A percentile compares a stretch with the other conserved stretches of the same genome.
Conservation (phyloP, 2,888 invertebrate species). For the Drosophila villosipedis region DNA sequence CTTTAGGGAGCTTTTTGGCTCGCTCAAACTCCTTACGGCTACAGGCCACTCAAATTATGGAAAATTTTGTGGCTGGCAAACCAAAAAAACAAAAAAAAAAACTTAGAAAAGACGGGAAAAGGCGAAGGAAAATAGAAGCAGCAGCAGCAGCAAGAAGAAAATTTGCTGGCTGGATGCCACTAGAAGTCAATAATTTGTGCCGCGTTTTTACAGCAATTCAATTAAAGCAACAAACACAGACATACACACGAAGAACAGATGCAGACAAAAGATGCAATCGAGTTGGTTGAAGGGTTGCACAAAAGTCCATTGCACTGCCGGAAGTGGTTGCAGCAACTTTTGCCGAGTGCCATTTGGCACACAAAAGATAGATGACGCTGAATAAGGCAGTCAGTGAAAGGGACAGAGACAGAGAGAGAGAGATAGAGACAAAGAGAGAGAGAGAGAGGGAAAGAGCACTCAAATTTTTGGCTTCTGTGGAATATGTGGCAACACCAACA, state of each 20-base stretch:
- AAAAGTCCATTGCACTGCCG: slow-evolving; percentile 62
- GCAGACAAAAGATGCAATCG: slow-evolving; percentile 64
- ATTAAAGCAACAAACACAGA: slow-evolving; percentile 51
- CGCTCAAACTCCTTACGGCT: slow-evolving; percentile 55
- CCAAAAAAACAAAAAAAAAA: not conserved
- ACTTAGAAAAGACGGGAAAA: not conserved
- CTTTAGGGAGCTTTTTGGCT: slow-evolving; percentile 63
- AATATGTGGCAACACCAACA: slow-evolving; percentile 34
- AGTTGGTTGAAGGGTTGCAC: slow-evolving; percentile 59
- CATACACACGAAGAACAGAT: slow-evolving; percentile 15
- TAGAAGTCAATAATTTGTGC: slow-evolving; percentile 60
- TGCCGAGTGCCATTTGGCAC: slow-evolving; percentile 71
- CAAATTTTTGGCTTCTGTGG: slow-evolving; percentile 15
- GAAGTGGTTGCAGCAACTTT: slow-evolving; percentile 69
- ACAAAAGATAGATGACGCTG: slow-evolving; percentile 57
- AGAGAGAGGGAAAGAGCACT: slow-evolving; percentile 7
- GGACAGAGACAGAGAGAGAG: not conserved
- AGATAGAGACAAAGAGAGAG: not conserved
- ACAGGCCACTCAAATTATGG: slow-evolving; percentile 61
- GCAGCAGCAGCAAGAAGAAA: slow-evolving; percentile 17
- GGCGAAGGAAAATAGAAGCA: not conserved
- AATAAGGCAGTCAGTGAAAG: slow-evolving; percentile 27
- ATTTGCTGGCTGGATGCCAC: slow-evolving; percentile 56
- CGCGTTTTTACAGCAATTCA: slow-evolving; percentile 69
- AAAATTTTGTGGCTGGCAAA: slow-evolving; percentile 49